Evolutionary conservation across 2,113 vertebrate species (phyloP), one percentile per base, ranked within the genome.

Genomic region (Labeo catla): DNA sequence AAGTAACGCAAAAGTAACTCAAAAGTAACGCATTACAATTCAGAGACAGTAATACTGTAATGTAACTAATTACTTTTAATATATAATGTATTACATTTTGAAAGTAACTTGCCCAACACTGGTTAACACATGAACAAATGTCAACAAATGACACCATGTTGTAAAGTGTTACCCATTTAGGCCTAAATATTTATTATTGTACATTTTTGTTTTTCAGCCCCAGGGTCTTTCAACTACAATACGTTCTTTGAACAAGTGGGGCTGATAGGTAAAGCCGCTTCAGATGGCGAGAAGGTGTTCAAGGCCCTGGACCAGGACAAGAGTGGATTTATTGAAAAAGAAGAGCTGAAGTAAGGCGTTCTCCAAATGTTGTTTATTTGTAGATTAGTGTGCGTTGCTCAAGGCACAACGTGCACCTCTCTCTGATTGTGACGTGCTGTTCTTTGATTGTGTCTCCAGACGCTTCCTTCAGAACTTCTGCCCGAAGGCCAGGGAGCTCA

Each of bases 391-490:
- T 13, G 9, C 21, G 28, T 50, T 11, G 21, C 8, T 59, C 16
- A 43, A 10, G 8, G 59, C 59, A 11, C 9, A 11, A 63, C 59
- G 10, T 1, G 54, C 11, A 28, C 28, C 28, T 28, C 28, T 28
- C 28, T 80, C 7, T 85, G 65, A 74, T 34, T 36, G 68, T 3
- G 19, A n/a, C 63, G 4, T 50, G 10, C 21, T 81, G 7, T 76
- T 76, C 39, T 21, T 15, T 70, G 28, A 49, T 85, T 28, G 49
- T 39, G 28, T 87, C 57, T 74, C 65, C 76, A 96, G 95, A 84
- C 57, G 91, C 28, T 96, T 96, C 87, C 95, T 96, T 76, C 92
- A 96, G 94, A 94, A 95, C 88, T 96, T 96, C 89, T 92, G 88
- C 54, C 68, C 83, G 0, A 91, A 73, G 28, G 94, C 95, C 88